Evolutionary conservation across 1,140 invertebrate genomes (phyloP), one percentile per base, ranked within the genome.

Genomic region (Apis florea): DNA sequence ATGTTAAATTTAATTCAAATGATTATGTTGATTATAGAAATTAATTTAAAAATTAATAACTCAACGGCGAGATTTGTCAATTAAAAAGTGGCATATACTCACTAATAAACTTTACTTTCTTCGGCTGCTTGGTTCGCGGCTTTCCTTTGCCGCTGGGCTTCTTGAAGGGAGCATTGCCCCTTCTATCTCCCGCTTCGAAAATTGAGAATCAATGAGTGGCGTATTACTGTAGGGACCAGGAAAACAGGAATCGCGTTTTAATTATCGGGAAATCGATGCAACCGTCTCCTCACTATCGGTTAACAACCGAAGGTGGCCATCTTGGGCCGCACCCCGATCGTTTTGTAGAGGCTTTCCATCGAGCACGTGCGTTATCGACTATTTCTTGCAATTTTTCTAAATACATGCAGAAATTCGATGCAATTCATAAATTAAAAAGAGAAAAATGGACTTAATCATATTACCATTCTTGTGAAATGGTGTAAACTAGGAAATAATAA

Each of bases 41-140:
- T 56, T 13, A 66, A 47, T 15, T 26, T 17, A 15, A 68, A 67
- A 40, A 19, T 21, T 11, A 19, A 64, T n/a, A 19, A 10, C 5
- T 24, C 58, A 11, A 8, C 47, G 51, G n/a, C 15, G 19, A 47
- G 51, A n/a, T 26, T 67, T 19, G 63, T 68, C 68, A 49, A 83
- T 79, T 53, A 84, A 68, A 70, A 83, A 59, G 15, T 59, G 4
- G n/a, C n/a, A 6, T 71, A 67, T 95, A 97, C 97, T 97, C 95
- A 97, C 97, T 97, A 93, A 97, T 97, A 92, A 97, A 97, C 95
- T 97, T 97, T 69, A 97, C 96, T 95, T 97, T 97, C 95, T 97
- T 97, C 68, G 96, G 96, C 90, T 97, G 96, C 93, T 96, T 96
- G 84, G 96, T 96, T 92, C 96, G 95, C 73, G 95, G 95, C 91